Evolutionary conservation across 2,888 invertebrate genomes (phyloP).

Genomic region (Crossocerus cetratus): DNA sequence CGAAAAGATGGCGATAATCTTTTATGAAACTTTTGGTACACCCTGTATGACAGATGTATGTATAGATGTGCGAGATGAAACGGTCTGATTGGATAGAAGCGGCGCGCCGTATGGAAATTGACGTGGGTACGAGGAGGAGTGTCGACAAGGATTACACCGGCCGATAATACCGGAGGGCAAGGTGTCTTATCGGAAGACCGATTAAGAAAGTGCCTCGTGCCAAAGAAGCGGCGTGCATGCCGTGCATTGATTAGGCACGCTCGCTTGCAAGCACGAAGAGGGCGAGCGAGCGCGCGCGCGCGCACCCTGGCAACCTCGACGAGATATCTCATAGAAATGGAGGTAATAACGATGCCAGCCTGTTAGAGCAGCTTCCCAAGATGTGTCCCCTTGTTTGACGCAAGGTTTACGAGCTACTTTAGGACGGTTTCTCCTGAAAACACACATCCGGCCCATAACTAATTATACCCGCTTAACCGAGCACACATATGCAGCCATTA

Average conservation of each 20-base stretch:
- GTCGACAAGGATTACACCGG: too few species aligned
- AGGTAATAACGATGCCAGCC: neutral
- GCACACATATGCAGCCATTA: neutral
- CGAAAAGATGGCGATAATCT: too few species aligned
- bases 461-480: neutral
- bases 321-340: neutral
- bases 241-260: constrained; percentile 1
- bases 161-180: too few species aligned
- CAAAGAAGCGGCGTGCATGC: neutral
- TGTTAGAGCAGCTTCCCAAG: neutral
- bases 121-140: too few species aligned
- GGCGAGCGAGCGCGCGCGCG: neutral
- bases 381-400: neutral
- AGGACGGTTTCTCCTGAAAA: neutral
- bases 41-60: too few species aligned
- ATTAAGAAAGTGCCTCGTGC: too few species aligned
- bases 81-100: too few species aligned
- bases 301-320: too few species aligned
- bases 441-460: neutral
- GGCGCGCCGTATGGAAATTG: too few species aligned
- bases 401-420: neutral
- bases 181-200: too few species aligned
- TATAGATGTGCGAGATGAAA: too few species aligned
- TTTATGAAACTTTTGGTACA: too few species aligned
- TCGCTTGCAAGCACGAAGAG: neutral